phyloP scores from a whole-genome alignment of 2,797 vertebrate genomes.

The Hydrolagus colliei region DNA sequence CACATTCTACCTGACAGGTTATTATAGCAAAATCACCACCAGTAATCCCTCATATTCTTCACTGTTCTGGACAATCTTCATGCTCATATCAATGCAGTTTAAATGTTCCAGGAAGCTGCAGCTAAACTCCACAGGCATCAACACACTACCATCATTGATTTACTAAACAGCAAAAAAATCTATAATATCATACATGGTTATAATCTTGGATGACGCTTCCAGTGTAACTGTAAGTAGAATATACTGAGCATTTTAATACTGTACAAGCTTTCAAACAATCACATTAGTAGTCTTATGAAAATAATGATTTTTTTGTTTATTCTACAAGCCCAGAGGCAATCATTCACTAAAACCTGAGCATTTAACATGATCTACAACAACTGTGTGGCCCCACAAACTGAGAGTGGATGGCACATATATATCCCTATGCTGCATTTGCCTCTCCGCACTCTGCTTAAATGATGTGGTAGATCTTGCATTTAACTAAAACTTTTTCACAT shows the following conservation, averaged over 20 bases:
- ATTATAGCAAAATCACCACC: conserved; percentile 3
- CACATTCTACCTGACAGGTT: neutral
- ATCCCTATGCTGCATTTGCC: neutral
- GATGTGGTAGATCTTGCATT: no score
- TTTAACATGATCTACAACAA: neutral
- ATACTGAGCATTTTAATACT: neutral
- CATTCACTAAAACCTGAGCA: neutral
- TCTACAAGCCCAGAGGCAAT: neutral
- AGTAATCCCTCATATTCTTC: neutral
- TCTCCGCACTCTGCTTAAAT: neutral
- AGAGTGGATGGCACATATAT: neutral
- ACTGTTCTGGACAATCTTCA: neutral
- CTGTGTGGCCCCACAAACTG: neutral
- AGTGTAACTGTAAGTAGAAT: neutral
- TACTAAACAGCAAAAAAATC: neutral
- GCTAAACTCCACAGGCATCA: neutral
- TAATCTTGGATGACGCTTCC: neutral
- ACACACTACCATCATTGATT: neutral
- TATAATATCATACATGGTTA: neutral
- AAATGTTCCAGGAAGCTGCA: neutral
- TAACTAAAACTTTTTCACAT: neutral
- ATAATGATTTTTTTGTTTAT: neutral
- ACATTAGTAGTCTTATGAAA: neutral
- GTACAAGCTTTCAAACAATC: neutral
- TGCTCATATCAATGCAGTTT: neutral